Percentiles rank a stretch among this genome's conserved stretches.
Conservation (phyloP, 1,140 invertebrate genomes). For the Teleogryllus occipitalis region DNA sequence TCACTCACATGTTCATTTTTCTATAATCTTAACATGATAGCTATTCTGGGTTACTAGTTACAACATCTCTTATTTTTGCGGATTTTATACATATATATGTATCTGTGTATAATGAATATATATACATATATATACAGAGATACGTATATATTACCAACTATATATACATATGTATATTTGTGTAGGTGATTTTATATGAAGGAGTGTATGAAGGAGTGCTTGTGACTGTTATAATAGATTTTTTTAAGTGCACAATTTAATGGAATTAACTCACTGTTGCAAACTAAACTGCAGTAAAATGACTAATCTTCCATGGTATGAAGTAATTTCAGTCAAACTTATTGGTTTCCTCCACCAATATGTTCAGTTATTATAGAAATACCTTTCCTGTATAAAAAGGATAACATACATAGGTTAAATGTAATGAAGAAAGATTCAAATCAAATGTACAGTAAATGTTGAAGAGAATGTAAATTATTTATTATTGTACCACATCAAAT, state of each 20-base stretch:
- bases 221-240: constrained; percentile 7
- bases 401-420: not conserved
- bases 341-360: not conserved
- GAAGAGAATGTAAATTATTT: constrained; percentile 9
- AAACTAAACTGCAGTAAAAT: not conserved
- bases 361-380: constrained; percentile 3
- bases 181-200: constrained; percentile 17
- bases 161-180: constrained; percentile 8
- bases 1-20: constrained; percentile 7
- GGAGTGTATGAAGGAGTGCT: not conserved
- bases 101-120: not conserved
- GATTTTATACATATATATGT: constrained; percentile 1
- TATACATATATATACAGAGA: not conserved
- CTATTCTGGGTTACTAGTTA: not conserved
- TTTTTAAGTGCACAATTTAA: not conserved
- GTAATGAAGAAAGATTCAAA: constrained; percentile 5
- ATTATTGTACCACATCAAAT: constrained; percentile 1
- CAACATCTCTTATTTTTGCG: constrained; percentile 10
- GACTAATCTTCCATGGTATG: constrained; percentile 11
- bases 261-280: constrained; percentile 14
- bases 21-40: not conserved
- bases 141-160: not conserved
- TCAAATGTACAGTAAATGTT: constrained; percentile 17
- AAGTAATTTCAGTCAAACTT: constrained; percentile 6
- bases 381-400: constrained; percentile 9